Evolutionary conservation across 2,113 vertebrate species (phyloP).

Genomic region (Cololabis saira): DNA sequence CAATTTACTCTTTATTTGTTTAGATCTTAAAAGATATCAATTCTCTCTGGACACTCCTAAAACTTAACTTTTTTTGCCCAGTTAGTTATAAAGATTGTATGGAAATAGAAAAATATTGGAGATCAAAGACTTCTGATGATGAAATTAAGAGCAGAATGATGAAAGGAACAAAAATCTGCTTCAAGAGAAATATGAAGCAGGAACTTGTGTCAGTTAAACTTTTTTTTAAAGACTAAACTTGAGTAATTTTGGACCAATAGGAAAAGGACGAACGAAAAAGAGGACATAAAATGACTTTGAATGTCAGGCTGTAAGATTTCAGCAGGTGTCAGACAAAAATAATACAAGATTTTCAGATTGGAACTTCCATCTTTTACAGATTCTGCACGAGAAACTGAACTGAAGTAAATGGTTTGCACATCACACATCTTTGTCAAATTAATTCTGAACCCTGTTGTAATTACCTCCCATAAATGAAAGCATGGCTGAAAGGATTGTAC

Average conservation of each 20-base stretch:
- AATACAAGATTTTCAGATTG: neutral
- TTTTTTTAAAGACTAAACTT: constrained; percentile 17
- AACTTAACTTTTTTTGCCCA: constrained; percentile 27
- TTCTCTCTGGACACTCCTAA: neutral
- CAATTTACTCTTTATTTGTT: constrained; percentile 41
- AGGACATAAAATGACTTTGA: constrained; percentile 1
- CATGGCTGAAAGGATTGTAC: constrained; percentile 23
- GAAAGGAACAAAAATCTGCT: constrained; percentile 54
- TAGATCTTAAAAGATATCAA: constrained; percentile 35
- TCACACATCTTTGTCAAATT: constrained; percentile 29
- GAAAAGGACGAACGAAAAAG: no score
- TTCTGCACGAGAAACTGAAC: constrained; percentile 1
- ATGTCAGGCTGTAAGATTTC: neutral
- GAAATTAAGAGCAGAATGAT: constrained; percentile 50
- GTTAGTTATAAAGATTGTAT: constrained; percentile 44
- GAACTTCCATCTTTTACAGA: constrained; percentile 1
- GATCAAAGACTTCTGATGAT: constrained; percentile 65
- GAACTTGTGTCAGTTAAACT: constrained; percentile 26
- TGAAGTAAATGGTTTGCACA: neutral
- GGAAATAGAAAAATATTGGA: constrained; percentile 48
- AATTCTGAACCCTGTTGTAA: constrained; percentile 40
- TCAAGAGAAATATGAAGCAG: constrained; percentile 23
- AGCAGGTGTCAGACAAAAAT: neutral
- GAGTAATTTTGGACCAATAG: constrained; percentile 12
- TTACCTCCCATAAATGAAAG: constrained; percentile 41